Conservation (phyloP, 2,888 invertebrate species). For the Tenthredo amoena region DNA sequence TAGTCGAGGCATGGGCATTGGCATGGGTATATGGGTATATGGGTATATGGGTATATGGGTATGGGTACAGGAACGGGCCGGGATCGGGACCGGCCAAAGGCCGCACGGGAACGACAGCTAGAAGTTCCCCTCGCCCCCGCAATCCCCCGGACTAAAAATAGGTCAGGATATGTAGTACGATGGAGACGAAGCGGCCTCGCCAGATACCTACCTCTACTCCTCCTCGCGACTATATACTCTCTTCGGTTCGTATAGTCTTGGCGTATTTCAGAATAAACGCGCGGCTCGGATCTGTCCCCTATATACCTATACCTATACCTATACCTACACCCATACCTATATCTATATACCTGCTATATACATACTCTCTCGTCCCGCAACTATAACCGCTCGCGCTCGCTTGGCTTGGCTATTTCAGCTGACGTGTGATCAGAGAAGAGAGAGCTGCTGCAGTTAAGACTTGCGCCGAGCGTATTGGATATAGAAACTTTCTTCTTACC, state of each 20-base stretch:
- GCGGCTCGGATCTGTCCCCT: constrained; percentile 33
- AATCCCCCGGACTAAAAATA: constrained; percentile 42
- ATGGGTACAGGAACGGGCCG: background rate
- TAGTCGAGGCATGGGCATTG: background rate
- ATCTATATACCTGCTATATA: background rate
- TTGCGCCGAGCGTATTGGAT: background rate
- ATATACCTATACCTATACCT: background rate
- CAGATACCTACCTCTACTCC: constrained; percentile 20
- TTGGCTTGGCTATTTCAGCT: constrained; percentile 29
- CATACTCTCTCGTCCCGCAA: background rate
- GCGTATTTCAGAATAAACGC: constrained; percentile 39
- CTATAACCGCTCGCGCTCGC: constrained; percentile 1
- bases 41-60: background rate
- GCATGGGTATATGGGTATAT: background rate
- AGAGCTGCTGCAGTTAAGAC: background rate
- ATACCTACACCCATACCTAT: background rate
- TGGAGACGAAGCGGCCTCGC: constrained; percentile 26
- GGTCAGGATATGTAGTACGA: constrained; percentile 48
- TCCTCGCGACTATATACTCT: background rate
- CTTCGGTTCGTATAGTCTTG: constrained; percentile 15
- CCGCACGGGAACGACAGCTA: constrained; percentile 32
- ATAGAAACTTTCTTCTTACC: constrained; percentile 28
- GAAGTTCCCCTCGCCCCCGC: constrained; percentile 24
- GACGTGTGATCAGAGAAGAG: constrained; percentile 19
- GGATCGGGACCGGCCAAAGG: constrained; percentile 32